phyloP scores from a whole-genome alignment of 2,888 invertebrate genomes.

The Microctonus brassicae region DNA sequence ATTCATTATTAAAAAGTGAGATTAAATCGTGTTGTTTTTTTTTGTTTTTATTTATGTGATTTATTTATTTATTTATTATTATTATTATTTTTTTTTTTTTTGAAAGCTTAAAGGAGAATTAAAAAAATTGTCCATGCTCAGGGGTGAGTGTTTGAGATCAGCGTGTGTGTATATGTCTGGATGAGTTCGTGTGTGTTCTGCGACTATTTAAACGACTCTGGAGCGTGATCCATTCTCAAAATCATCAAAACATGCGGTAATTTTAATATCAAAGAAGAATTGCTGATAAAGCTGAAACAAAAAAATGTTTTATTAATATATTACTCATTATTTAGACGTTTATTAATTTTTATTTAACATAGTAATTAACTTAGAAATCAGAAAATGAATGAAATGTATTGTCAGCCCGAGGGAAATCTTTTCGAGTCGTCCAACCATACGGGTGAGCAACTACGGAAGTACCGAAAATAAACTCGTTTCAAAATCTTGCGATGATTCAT shows the following conservation, averaged over 20 bases:
- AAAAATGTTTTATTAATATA: too few relatives aligned
- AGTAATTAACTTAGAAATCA: not conserved
- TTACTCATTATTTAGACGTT: too few relatives aligned
- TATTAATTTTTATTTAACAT: not conserved
- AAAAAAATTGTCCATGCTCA: not conserved
- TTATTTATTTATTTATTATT: too few relatives aligned
- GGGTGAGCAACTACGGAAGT: conserved; percentile 24
- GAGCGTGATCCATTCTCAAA: not conserved
- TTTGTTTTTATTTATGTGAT: not conserved
- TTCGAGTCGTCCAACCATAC: not conserved
- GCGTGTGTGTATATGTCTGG: not conserved
- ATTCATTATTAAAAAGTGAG: not conserved
- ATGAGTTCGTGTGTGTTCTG: conserved; percentile 4
- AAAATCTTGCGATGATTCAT: conserved; percentile 27
- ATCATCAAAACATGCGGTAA: not conserved
- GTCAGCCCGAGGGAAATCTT: not conserved
- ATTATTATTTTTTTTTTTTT: not conserved
- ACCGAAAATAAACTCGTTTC: conserved; percentile 33
- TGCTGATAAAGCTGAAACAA: not conserved
- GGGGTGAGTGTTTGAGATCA: conserved; percentile 10
- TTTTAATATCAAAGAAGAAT: not conserved
- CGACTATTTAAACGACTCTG: not conserved
- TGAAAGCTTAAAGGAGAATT: not conserved
- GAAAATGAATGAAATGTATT: not conserved
- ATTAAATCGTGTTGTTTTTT: not conserved